Conservation (phyloP, 1,140 invertebrate genomes). For the Orussus abietinus region DNA sequence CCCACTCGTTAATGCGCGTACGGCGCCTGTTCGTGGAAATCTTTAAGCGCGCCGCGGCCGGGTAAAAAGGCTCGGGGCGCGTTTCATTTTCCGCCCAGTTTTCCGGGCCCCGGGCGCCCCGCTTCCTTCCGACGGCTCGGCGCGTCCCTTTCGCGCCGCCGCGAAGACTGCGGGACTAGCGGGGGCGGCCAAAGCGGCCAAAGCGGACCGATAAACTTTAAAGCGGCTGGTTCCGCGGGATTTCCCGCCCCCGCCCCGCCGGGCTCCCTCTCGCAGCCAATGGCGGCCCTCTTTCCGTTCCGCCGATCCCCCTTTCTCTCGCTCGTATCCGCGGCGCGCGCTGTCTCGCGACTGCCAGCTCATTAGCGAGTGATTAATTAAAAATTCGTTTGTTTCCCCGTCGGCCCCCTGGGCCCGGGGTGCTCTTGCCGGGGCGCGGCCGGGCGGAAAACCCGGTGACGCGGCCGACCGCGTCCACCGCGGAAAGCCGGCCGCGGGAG, state of each 20-base stretch:
- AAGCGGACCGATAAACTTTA: conserved; percentile 21
- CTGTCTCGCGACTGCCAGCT: conserved; percentile 23
- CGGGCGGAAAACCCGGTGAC: conserved; percentile 13
- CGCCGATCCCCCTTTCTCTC: conserved; percentile 4
- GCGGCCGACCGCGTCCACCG: too few relatives aligned
- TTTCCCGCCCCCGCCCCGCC: not conserved
- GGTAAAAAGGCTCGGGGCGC: not conserved
- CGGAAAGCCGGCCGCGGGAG: not conserved
- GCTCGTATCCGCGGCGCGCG: conserved; percentile 11
- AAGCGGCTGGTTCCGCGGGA: conserved; percentile 25
- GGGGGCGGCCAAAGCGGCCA: too few relatives aligned
- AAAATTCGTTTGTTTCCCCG: conserved; percentile 39
- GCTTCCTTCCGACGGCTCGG: too few relatives aligned
- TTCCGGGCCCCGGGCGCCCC: too few relatives aligned
- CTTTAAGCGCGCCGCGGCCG: not conserved
- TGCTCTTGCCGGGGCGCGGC: too few relatives aligned
- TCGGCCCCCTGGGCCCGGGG: too few relatives aligned
- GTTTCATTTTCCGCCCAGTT: not conserved
- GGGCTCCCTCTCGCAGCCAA: not conserved
- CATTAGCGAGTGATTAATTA: conserved; percentile 49
- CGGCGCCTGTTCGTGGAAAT: not conserved
- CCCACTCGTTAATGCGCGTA: not conserved
- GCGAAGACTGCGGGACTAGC: too few relatives aligned
- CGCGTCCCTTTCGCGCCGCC: too few relatives aligned
- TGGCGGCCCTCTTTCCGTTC: conserved; percentile 2